Evolutionary conservation across 2,888 invertebrate genomes (phyloP).

Genomic region (Tyria jacobaeae): DNA sequence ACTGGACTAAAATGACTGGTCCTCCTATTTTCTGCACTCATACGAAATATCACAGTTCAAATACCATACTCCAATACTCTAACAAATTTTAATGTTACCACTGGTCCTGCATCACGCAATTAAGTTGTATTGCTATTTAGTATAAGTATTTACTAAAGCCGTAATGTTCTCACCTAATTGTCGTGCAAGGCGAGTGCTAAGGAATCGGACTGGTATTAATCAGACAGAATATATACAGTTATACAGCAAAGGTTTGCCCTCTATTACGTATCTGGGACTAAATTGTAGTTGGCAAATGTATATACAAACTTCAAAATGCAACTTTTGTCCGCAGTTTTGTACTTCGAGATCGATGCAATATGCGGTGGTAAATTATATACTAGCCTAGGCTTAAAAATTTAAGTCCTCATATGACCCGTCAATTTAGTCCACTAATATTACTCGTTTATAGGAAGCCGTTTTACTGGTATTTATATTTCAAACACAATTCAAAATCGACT

Average conservation of each 20-base stretch:
- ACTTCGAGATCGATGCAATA: not conserved
- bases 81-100: not conserved
- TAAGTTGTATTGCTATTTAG: too few relatives aligned
- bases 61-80: not conserved
- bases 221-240: too few relatives aligned
- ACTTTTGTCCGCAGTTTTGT: too few relatives aligned
- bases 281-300: too few relatives aligned
- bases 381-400: not conserved
- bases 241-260: too few relatives aligned
- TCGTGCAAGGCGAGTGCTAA: too few relatives aligned
- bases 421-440: not conserved
- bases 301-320: not conserved
- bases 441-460: constrained; percentile 1
- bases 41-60: not conserved
- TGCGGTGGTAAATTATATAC: too few relatives aligned
- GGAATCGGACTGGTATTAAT: too few relatives aligned
- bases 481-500: constrained; percentile 23
- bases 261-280: too few relatives aligned
- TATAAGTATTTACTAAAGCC: too few relatives aligned
- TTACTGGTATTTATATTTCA: not conserved
- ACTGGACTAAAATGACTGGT: constrained; percentile 16
- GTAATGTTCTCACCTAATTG: too few relatives aligned
- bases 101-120: not conserved
- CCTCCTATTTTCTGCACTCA: not conserved
- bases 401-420: not conserved